Evolutionary conservation across 2,113 vertebrate species (phyloP), one percentile per base, ranked within the genome.

Genomic region (Gymnobelideus leadbeateri): DNA sequence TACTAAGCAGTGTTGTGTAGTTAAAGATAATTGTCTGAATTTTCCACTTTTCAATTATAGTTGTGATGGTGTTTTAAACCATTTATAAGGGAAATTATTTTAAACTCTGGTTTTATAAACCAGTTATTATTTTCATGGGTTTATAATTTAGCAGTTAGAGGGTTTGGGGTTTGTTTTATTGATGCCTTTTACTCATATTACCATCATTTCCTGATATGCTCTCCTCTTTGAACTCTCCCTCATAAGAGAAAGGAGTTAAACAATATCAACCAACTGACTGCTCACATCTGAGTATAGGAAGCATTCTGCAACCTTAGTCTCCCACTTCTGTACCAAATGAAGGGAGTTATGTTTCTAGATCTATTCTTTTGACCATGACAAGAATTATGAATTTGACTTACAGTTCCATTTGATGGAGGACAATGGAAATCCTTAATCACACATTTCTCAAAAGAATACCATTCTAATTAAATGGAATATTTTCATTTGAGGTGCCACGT

Each of bases 31-130:
- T 95, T 51, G 21, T 0, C 31, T 49, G 37, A 53, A 54, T 92
- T 96, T 91, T 96, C 92, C 24, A 51, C 26, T 89, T 94, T 90
- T 96, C 52, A 95, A 91, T 25, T 28, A 6, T 93, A 51, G 23
- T 3, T 90, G 6, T 52, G 52, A 68, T 93, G 77, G 14, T 52
- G 5, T 84, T 93, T 77, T 94, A 93, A 43, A 55, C 2, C 93
- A 16, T 47, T 21, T 49, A 57, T 93, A 37, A 68, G 14, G 8
- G 91, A 96, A 96, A 92, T 94, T 31, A 90, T 68, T 89, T 54
- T 68, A 16, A 93, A 12, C 91, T 61, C 68, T 77, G 95, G 43
- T 93, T 92, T 95, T 92, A 23, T 28, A 93, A 91, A 14, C 61
- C 16, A 26, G 12, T 8, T 90, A 43, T 84, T 91, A 91, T 61